These are phyloP conservation scores for Triops cancriformis DNA, from an alignment of 1,140 invertebrate species.

Conservation along the genomic window DNA sequence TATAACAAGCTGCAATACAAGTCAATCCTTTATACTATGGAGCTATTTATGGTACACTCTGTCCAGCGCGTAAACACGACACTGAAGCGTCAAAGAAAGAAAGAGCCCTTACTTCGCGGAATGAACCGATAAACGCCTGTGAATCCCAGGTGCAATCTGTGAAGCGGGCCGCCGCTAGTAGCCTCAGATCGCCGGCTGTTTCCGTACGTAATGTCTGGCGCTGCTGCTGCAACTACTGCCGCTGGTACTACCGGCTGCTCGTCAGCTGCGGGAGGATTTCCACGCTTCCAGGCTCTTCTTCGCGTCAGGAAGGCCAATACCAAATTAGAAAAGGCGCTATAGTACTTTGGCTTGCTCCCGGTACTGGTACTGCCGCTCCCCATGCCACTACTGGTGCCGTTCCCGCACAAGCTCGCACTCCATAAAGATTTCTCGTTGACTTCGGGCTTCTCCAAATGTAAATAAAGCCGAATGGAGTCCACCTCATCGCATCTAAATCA, in stretches of 20 bases:
- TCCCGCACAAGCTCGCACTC: slow-evolving; percentile 15
- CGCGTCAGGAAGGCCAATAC: slow-evolving; percentile 23
- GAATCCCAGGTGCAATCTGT: slow-evolving; percentile 20
- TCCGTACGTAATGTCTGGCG: neutral
- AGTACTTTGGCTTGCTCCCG: slow-evolving; percentile 16
- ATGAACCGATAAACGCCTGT: slow-evolving; percentile 26
- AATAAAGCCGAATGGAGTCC: slow-evolving; percentile 21
- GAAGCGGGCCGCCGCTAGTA: neutral
- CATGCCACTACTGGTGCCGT: neutral
- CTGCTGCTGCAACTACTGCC: too few relatives aligned
- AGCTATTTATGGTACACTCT: too few relatives aligned
- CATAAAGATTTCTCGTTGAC: slow-evolving; percentile 17
- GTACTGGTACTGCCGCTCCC: neutral
- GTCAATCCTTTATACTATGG: too few relatives aligned
- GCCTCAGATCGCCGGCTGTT: neutral
- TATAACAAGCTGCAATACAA: too few relatives aligned
- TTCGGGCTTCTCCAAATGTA: slow-evolving; percentile 26
- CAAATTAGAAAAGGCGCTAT: slow-evolving; percentile 24
- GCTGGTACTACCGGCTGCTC: neutral
- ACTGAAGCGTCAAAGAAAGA: neutral
- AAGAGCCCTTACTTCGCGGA: slow-evolving; percentile 19
- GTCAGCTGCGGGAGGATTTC: neutral
- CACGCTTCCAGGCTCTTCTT: neutral
- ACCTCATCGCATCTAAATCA: slow-evolving; percentile 16
- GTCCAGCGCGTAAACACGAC: neutral